Base-by-base conservation (phyloP, 2,797 vertebrate species). In the Diceros bicornis region DNA sequence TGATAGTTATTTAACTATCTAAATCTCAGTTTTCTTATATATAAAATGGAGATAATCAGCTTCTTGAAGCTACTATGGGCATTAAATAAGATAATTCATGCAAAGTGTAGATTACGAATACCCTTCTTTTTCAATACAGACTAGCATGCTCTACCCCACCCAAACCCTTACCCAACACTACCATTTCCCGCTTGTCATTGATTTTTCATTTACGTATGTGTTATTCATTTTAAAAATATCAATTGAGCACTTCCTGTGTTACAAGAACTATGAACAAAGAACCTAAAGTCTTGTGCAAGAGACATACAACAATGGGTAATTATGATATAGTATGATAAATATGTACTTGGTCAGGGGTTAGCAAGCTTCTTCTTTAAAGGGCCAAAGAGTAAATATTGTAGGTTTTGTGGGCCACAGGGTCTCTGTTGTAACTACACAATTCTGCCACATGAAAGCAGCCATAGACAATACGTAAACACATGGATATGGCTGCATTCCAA, bases 331-430 rank as follows among this genome's bases (percentile, higher is more conserved):
- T 57, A 41, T 75, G 81, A 75, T 75, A 69, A 82, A 68, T 41
- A 90, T 47, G 71, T 85, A 87, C 75, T 68, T 16, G 17, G 37
- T 66, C 68, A 88, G 57, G 18, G 44, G 21, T n/a, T 68, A 72
- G 90, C 62, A 77, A 59, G 83, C 7, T 77, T 66, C 29, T 81
- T 57, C 61, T 34, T 21, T 52, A 93, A 93, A 96, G 47, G 71
- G 41, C 77, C 55, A 72, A 44, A 94, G 9, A 87, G 61, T 74
- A 96, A 97, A 96, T 92, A 96, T 92, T 96, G 94, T 92, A 90
- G 52, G 72, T n/a, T 94, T 90, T 88, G 50, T 78, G 94, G 89
- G 41, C 64, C 89, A 66, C 37, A 34, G 12, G 12, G 55, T 91
- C 88, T 97, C 77, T 88, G 17, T 32, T 79, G 7, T 69, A 97